Evolutionary conservation across 2,888 invertebrate species (phyloP).

Genomic region (Saturnia japonica): DNA sequence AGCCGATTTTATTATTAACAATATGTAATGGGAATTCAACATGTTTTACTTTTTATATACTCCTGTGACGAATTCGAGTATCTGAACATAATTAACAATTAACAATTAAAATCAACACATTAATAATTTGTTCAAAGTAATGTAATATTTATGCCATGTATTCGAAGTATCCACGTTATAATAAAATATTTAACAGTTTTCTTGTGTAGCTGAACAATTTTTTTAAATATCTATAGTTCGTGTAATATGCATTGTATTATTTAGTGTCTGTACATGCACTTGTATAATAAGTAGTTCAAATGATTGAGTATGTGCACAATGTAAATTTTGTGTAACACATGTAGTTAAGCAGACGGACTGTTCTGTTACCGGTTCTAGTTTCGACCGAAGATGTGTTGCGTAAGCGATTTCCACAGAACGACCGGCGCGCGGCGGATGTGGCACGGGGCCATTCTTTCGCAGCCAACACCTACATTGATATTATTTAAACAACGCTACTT

Average conservation of each 20-base stretch:
- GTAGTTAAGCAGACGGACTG: constrained; percentile 45
- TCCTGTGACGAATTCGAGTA: not conserved
- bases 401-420: constrained; percentile 72
- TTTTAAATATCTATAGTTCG: not conserved
- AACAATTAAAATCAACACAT: not conserved
- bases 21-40: not conserved
- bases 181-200: constrained; percentile 7
- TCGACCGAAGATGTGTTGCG: constrained; percentile 68
- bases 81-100: not conserved
- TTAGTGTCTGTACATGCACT: constrained; percentile 12
- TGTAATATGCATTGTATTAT: not conserved
- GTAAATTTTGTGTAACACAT: constrained; percentile 45
- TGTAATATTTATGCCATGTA: not conserved
- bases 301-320: constrained; percentile 32
- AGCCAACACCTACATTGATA: constrained; percentile 65
- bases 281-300: constrained; percentile 29
- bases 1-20: not conserved
- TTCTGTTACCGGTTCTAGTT: constrained; percentile 59
- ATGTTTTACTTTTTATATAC: not conserved
- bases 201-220: constrained; percentile 10
- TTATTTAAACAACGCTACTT: constrained; percentile 64
- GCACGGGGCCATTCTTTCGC: constrained; percentile 77
- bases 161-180: not conserved
- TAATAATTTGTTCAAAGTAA: not conserved
- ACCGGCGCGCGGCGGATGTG: constrained; percentile 64